Evolutionary conservation across 1,140 invertebrate genomes (phyloP), one percentile per base, ranked within the genome.

Genomic region (Maniola jurtina): DNA sequence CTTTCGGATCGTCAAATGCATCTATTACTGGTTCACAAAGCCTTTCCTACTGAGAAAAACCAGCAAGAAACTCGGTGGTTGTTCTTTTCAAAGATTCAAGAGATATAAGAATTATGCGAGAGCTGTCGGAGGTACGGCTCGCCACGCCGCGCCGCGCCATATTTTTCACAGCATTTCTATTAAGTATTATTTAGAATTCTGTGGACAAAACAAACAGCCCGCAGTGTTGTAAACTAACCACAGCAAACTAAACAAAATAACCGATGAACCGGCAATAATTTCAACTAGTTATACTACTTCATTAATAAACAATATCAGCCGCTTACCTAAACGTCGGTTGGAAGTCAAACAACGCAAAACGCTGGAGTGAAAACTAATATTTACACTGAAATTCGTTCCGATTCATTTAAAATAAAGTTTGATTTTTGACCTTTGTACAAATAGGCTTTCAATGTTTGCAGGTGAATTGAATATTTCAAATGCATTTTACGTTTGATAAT

Each of bases 181-280:
- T 25, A 25, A 2, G 25, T 25, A 25, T 4, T 25, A 25, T 25
- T 25, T 25, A 25, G 25, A 25, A 25, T 25, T 25, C 25, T 25
- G 25, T 25, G 25, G 25, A 66, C 66, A 76, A 65, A 68, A 73
- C 76, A 84, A 81, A 86, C 77, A 77, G 62, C 71, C 75, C 64
- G 66, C 67, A 61, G 71, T 79, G 77, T 79, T 82, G 79, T 79
- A 77, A 84, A 81, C 83, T 78, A 72, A 77, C 76, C 75, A 56
- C 66, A 68, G 56, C 70, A 79, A 80, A 80, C 76, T 83, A 79
- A 88, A 88, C 83, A 81, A 88, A 84, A 86, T 80, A 79, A 68
- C 74, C 79, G 74, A 84, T 86, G 77, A 72, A 73, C 76, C 68
- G 58, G 67, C 66, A 75, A 79, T 81, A 83, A 86, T 81, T 84